These are phyloP conservation scores for Nebria brevicollis DNA, from an alignment of 2,888 invertebrate species.

Conservation along the genomic window DNA sequence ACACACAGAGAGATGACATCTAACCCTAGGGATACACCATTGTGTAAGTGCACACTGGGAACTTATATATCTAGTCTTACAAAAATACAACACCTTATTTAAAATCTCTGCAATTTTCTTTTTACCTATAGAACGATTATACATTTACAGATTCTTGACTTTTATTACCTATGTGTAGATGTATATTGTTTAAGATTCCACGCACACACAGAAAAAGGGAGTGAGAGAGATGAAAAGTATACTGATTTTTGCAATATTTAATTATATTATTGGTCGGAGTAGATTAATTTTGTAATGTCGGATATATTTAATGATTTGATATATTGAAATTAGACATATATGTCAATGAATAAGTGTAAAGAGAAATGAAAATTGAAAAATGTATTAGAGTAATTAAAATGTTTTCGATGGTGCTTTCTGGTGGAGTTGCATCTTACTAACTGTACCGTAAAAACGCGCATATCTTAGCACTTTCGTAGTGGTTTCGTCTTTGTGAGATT, in stretches of 20 bases:
- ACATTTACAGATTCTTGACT: too few relatives aligned
- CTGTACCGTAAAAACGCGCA: not conserved
- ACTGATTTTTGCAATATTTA: too few relatives aligned
- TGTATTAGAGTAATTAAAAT: not conserved
- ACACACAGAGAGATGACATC: not conserved
- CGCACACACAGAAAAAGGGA: too few relatives aligned
- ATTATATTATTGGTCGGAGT: too few relatives aligned
- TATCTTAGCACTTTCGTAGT: not conserved
- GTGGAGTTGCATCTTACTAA: not conserved
- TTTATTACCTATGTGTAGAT: too few relatives aligned
- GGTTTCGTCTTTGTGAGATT: not conserved
- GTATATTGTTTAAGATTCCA: too few relatives aligned
- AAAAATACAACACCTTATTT: not conserved
- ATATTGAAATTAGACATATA: too few relatives aligned
- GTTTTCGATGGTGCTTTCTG: not conserved
- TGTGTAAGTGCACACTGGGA: not conserved
- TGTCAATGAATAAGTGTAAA: not conserved
- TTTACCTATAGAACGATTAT: not conserved
- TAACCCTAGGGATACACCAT: conserved; percentile 18
- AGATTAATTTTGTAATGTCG: too few relatives aligned
- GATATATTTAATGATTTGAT: too few relatives aligned
- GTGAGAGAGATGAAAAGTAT: too few relatives aligned
- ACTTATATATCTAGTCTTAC: not conserved
- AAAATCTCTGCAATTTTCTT: not conserved
- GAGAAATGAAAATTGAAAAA: not conserved